phyloP scores from a whole-genome alignment of 2,888 invertebrate species.

The Frankliniella intonsa region DNA sequence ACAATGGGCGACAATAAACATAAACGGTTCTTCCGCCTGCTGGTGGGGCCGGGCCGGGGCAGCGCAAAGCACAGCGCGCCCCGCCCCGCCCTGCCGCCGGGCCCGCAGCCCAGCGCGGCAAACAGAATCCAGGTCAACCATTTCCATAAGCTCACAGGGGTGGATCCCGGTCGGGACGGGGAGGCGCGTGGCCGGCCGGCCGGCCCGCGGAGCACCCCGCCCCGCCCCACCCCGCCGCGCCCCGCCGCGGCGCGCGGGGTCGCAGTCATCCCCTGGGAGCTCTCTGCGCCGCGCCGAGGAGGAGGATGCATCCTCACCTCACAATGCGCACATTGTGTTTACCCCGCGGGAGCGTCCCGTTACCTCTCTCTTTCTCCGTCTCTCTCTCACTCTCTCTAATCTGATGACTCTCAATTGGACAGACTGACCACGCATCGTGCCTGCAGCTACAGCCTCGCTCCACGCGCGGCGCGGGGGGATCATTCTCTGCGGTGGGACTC shows the following conservation, averaged over 20 bases:
- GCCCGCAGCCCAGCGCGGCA: too few relatives aligned
- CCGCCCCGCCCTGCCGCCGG: too few relatives aligned
- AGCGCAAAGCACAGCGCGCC: too few relatives aligned
- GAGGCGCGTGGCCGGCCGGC: not conserved
- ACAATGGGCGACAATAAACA: conserved; percentile 12
- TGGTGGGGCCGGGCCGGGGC: not conserved
- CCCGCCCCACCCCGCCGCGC: not conserved
- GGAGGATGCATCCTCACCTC: not conserved
- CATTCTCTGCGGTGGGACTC: not conserved
- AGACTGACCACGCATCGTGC: not conserved
- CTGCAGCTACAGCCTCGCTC: not conserved
- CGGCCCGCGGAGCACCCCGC: not conserved
- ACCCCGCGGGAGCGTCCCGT: not conserved
- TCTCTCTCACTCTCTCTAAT: not conserved
- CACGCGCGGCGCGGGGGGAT: not conserved
- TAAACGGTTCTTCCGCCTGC: conserved; percentile 1
- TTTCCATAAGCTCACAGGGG: conserved; percentile 3
- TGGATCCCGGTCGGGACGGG: not conserved
- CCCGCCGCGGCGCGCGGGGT: not conserved
- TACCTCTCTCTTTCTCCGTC: too few relatives aligned
- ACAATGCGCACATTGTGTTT: not conserved
- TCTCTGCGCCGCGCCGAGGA: not conserved
- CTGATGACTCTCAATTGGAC: conserved; percentile 20
- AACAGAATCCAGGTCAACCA: conserved; percentile 8
- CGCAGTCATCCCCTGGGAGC: not conserved